Evolutionary conservation across 2,797 vertebrate genomes (phyloP), one percentile per base, ranked within the genome.

Genomic region (Champsocephalus esox): DNA sequence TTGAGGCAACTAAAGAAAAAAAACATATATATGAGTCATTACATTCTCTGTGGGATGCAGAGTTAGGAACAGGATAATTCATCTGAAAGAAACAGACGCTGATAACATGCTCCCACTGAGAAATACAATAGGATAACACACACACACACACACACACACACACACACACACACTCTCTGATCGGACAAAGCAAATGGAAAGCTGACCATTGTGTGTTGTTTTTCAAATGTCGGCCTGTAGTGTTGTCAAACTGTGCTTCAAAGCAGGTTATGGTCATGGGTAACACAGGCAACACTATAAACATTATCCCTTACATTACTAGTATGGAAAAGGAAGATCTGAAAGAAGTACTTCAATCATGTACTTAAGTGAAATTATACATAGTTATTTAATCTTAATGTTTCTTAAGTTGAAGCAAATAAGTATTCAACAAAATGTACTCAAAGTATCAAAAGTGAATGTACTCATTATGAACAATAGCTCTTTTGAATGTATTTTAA

Each of bases 61-160:
- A 63, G 57, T 54, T 56, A 60, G 43, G 71, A 72, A 71, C 41
- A 65, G 60, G 75, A 82, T 88, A 85, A 91, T 88, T 90, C 73
- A 79, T 71, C 82, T 74, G 65, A 60, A 75, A 71, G 79, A 86
- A 80, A 62, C 73, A 81, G 80, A 70, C 54, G 8, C 71, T 70
- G 77, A 80, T 64, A 85, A 55, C 73, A 45, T 69, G 49, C 79
- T 78, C 76, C 85, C 28, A 58, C 83, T 86, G 87, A 82, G 89
- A 69, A 50, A 64, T 77, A 73, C 66, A 87, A 85, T 88, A 88
- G 70, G 72, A 81, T 83, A 54, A 74, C 75, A 66, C 63, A 69
- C 73, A 66, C 52, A 59, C 24, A 52, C 34, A 24, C n/a, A 46
- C 46, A 50, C 4, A 64, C 52, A 59, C 41, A 52, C 34, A 24